Conservation (phyloP, 2,888 invertebrate species). For the Clanis bilineata region DNA sequence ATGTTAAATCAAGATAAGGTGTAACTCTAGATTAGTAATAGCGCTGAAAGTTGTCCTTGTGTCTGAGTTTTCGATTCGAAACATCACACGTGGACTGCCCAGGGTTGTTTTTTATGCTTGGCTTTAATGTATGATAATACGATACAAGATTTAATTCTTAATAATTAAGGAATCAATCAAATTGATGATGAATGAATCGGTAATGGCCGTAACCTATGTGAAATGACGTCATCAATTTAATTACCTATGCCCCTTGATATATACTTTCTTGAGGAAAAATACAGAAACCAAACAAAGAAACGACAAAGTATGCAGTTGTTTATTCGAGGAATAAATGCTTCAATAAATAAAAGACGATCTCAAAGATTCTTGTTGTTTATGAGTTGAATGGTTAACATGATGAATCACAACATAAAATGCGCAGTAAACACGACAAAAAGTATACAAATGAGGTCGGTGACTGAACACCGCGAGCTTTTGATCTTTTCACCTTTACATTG, state of each 20-base stretch:
- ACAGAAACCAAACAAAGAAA: constrained; percentile 28
- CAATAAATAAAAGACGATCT: constrained; percentile 30
- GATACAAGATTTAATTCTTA: too few relatives aligned
- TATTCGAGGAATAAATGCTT: constrained; percentile 30
- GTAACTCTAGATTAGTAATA: too few relatives aligned
- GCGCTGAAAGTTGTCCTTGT: too few relatives aligned
- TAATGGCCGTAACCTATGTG: background rate
- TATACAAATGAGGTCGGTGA: constrained; percentile 36
- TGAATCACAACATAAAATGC: constrained; percentile 41
- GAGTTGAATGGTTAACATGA: constrained; percentile 34
- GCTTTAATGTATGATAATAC: too few relatives aligned
- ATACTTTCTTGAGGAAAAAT: constrained; percentile 23
- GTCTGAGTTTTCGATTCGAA: too few relatives aligned
- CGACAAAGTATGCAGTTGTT: constrained; percentile 36
- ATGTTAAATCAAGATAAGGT: too few relatives aligned
- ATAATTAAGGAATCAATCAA: background rate
- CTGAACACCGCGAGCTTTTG: constrained; percentile 25
- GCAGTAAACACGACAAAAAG: constrained; percentile 32
- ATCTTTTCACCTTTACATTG: background rate
- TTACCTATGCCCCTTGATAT: background rate
- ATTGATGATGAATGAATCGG: background rate
- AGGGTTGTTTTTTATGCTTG: too few relatives aligned
- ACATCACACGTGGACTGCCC: too few relatives aligned
- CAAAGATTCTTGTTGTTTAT: constrained; percentile 28
- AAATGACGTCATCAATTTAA: background rate